phyloP scores from a whole-genome alignment of 2,113 vertebrate species.

The Prionailurus viverrinus region DNA sequence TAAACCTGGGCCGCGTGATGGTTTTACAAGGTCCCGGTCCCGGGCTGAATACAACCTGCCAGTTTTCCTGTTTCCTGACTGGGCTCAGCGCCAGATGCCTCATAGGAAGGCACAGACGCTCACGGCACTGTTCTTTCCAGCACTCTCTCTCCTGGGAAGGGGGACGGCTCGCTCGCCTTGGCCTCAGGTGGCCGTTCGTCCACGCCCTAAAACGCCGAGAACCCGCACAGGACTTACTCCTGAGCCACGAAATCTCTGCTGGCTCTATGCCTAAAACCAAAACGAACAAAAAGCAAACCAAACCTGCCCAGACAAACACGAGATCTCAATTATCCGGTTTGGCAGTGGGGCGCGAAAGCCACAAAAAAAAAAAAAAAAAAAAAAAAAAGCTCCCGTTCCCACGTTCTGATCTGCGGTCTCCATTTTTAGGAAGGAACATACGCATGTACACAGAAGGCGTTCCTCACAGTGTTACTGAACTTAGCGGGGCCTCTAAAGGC shows the following conservation, averaged over 20 bases:
- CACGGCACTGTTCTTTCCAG: not conserved
- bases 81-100: not conserved
- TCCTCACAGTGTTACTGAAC: fast-evolving
- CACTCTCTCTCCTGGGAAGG: not conserved
- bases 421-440: not conserved
- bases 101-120: not conserved
- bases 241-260: not conserved
- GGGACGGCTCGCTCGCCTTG: not conserved
- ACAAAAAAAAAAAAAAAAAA: not conserved
- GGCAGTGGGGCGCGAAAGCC: not conserved
- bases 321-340: not conserved
- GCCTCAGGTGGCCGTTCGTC: not conserved
- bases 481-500: fast-evolving
- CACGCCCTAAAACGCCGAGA: not conserved
- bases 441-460: not conserved
- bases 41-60: not conserved
- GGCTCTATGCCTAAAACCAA: not conserved
- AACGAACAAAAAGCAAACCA: not conserved
- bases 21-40: conserved; percentile 24
- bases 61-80: conserved; percentile 47
- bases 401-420: not conserved
- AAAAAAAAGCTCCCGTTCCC: not conserved
- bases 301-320: not conserved
- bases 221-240: too few species aligned
- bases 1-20: conserved; percentile 52